Evolutionary conservation across 2,797 vertebrate genomes (phyloP).

Genomic region (Alcedo quadribrachys): DNA sequence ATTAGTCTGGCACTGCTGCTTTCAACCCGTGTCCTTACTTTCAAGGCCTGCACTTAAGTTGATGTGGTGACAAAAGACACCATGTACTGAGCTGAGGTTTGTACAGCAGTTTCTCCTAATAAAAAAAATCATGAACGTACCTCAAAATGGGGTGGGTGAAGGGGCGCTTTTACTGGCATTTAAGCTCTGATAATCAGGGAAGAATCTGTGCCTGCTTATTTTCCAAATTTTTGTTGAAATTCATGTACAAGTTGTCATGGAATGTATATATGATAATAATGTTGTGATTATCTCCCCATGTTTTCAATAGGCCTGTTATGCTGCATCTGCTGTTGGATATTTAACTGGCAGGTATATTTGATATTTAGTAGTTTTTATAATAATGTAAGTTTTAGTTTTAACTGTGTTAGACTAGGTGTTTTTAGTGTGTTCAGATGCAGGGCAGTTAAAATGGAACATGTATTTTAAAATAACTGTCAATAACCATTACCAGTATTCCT

Average conservation of each 20-base stretch:
- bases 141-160: not conserved
- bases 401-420: not conserved
- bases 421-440: not conserved
- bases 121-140: not conserved
- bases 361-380: not conserved
- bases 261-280: not conserved
- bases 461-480: not conserved
- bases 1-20: too few relatives aligned
- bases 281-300: not conserved
- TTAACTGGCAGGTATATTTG: conserved; percentile 89
- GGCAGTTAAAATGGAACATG: not conserved
- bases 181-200: not conserved
- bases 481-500: not conserved
- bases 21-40: too few relatives aligned
- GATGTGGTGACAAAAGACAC: too few relatives aligned
- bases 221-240: not conserved
- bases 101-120: too few relatives aligned
- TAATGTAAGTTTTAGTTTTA: not conserved
- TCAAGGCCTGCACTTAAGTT: too few relatives aligned
- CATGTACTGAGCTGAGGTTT: too few relatives aligned
- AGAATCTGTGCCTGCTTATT: not conserved
- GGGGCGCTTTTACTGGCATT: not conserved
- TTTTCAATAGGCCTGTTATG: conserved; percentile 90
- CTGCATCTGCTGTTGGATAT: conserved; percentile 93
- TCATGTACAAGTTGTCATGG: not conserved